Conservation (phyloP, 2,113 vertebrate genomes). For the Sturnira hondurensis region DNA sequence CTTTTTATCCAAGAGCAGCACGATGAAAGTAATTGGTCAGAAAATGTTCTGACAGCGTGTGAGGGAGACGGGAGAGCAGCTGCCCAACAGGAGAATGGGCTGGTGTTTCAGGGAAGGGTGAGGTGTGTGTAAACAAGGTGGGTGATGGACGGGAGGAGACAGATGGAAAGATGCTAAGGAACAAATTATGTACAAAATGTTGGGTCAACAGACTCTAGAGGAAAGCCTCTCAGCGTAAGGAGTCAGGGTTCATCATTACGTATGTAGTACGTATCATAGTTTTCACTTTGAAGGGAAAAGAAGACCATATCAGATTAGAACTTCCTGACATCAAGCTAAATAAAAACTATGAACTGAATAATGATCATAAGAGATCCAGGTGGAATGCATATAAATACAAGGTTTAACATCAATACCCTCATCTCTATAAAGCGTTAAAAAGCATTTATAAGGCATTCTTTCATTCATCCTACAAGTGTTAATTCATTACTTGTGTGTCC, state of each 20-base stretch:
- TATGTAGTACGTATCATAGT: background rate
- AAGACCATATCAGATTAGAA: too few relatives aligned
- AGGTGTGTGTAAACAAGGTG: background rate
- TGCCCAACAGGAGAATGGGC: background rate
- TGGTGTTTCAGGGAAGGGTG: background rate
- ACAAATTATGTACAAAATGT: background rate
- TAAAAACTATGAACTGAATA: too few relatives aligned
- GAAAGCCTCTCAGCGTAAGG: slow-evolving; percentile 32
- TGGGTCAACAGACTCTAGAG: too few relatives aligned
- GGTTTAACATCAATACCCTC: background rate
- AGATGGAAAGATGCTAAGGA: background rate
- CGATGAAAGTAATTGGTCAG: background rate
- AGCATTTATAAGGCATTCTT: background rate
- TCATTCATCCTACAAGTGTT: too few relatives aligned
- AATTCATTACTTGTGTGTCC: too few relatives aligned
- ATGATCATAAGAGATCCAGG: too few relatives aligned
- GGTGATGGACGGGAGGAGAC: background rate
- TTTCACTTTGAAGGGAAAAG: too few relatives aligned
- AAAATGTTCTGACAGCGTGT: background rate
- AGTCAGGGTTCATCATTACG: background rate
- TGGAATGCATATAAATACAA: background rate
- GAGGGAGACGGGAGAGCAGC: background rate
- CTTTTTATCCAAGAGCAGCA: background rate
- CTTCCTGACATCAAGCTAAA: too few relatives aligned
- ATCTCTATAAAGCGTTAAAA: background rate